Conservation (phyloP, 2,888 invertebrate species). For the Portevinia maculata region DNA sequence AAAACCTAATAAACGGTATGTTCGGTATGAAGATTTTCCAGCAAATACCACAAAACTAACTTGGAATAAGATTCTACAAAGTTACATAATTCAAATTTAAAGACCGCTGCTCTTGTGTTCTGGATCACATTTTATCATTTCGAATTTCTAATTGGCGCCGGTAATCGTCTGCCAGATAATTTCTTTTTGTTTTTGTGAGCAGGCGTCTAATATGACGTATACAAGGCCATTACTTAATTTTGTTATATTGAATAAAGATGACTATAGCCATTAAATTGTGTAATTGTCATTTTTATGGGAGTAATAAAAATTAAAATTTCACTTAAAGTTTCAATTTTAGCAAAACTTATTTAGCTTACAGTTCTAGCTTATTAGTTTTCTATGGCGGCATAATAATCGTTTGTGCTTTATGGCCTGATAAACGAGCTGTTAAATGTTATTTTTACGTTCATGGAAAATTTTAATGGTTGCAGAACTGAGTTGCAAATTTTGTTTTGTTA, state of each 20-base stretch:
- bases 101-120: not conserved
- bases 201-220: not conserved
- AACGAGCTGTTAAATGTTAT: not conserved
- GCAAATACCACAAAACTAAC: too few relatives aligned
- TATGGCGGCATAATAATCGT: slow-evolving; percentile 7
- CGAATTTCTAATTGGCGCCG: slow-evolving; percentile 27
- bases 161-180: slow-evolving; percentile 10
- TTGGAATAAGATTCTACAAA: too few relatives aligned
- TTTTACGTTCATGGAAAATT: not conserved
- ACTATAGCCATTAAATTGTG: not conserved
- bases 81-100: not conserved
- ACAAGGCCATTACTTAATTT: too few relatives aligned
- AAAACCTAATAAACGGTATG: too few relatives aligned
- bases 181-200: not conserved
- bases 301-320: slow-evolving; percentile 24
- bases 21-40: too few relatives aligned
- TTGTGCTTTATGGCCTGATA: not conserved
- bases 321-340: slow-evolving; percentile 1
- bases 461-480: too few relatives aligned
- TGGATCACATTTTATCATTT: not conserved
- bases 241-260: not conserved
- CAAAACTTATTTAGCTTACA: not conserved
- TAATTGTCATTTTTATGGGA: slow-evolving; percentile 18
- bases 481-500: too few relatives aligned
- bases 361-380: not conserved